Evolutionary conservation across 2,113 vertebrate species (phyloP).

Genomic region (Amazona vittata): DNA sequence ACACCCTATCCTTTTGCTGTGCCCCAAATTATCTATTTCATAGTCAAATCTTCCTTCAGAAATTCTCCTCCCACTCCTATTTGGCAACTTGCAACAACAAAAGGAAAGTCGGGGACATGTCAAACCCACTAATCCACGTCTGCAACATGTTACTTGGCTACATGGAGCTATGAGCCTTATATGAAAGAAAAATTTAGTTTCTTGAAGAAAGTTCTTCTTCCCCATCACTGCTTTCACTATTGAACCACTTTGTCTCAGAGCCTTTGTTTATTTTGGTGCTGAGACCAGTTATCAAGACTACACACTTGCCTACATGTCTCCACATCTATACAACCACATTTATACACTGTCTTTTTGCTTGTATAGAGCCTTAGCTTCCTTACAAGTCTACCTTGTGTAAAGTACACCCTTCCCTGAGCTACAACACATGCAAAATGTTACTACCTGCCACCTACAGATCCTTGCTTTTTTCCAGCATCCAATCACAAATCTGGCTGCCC

Average conservation of each 20-base stretch:
- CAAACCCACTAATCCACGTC: neutral
- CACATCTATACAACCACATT: neutral
- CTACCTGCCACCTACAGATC: neutral
- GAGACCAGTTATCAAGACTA: neutral
- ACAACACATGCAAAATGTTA: neutral
- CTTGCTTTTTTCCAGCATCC: neutral
- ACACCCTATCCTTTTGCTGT: neutral
- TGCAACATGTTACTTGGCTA: neutral
- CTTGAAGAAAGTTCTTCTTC: neutral
- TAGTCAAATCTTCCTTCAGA: neutral
- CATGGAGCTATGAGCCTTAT: accelerated
- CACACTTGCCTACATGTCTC: neutral
- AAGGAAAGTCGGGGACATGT: neutral
- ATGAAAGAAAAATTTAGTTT: neutral
- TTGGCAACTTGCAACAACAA: neutral
- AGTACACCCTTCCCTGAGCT: neutral
- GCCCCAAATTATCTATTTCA: neutral
- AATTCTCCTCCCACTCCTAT: neutral
- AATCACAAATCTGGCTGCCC: neutral
- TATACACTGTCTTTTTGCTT: neutral
- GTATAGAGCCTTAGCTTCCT: neutral
- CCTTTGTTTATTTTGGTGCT: neutral
- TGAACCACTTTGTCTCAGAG: neutral
- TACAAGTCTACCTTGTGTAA: neutral
- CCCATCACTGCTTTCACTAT: neutral